A percentile compares a stretch with the other conserved stretches of the same genome.
Conservation (phyloP, 2,888 invertebrate genomes). For the Anagyrus pseudococci region DNA sequence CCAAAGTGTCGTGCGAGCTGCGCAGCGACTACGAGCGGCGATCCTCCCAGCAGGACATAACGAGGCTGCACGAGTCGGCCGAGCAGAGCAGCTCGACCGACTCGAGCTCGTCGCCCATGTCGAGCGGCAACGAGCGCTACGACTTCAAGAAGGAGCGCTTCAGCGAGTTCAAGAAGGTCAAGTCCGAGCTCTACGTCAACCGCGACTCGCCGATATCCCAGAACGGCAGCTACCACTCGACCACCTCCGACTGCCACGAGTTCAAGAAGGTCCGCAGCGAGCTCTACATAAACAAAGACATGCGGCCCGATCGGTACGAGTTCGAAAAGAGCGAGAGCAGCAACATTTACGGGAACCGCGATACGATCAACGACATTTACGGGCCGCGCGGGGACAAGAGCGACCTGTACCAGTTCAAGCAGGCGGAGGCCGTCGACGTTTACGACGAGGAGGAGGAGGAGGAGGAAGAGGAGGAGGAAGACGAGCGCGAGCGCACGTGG, state of each 20-base stretch:
- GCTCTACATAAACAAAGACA: conserved; percentile 51
- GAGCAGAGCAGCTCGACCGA: conserved; percentile 51
- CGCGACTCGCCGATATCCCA: conserved; percentile 57
- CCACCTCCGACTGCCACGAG: conserved; percentile 48
- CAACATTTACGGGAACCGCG: conserved; percentile 54
- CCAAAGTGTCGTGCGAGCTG: conserved; percentile 44
- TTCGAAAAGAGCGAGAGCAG: conserved; percentile 43
- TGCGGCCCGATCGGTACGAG: conserved; percentile 48
- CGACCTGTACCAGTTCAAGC: conserved; percentile 55
- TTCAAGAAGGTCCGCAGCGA: conserved; percentile 56
- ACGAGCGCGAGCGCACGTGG: conserved; percentile 47
- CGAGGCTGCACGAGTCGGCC: conserved; percentile 50
- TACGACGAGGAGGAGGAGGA: conserved; percentile 62
- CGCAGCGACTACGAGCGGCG: conserved; percentile 48
- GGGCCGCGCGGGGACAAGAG: conserved; percentile 48
- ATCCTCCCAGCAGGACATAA: conserved; percentile 52
- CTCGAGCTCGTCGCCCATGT: conserved; percentile 40
- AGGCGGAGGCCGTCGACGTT: conserved; percentile 56
- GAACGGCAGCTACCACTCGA: conserved; percentile 53
- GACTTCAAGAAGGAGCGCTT: conserved; percentile 56
- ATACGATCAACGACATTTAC: conserved; percentile 53
- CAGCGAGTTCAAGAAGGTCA: conserved; percentile 56
- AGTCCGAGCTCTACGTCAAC: conserved; percentile 53
- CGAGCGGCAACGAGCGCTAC: conserved; percentile 44
- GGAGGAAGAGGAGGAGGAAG: conserved; percentile 61